Conservation (phyloP, 2,888 invertebrate genomes). For the Megastigmus dorsalis region DNA sequence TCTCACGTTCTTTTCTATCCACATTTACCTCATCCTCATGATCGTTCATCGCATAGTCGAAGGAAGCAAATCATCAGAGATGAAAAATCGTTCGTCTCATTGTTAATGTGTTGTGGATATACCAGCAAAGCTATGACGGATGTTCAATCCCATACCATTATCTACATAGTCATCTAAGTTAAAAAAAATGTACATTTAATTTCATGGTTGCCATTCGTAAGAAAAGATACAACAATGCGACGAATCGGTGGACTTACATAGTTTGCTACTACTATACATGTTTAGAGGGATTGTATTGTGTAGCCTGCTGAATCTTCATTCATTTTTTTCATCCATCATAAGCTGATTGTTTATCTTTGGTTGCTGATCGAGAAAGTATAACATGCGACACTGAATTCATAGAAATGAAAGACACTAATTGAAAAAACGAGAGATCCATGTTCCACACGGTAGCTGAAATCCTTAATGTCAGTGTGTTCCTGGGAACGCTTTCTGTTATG, state of each 20-base stretch:
- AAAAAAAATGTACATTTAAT: too few relatives aligned
- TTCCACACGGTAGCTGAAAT: slow-evolving; percentile 60
- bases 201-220: too few relatives aligned
- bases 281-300: slow-evolving; percentile 31
- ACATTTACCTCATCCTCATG: not conserved
- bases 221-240: slow-evolving; percentile 38
- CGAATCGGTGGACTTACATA: slow-evolving; percentile 29
- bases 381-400: slow-evolving; percentile 2
- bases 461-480: slow-evolving; percentile 59
- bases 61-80: not conserved
- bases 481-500: slow-evolving; percentile 63
- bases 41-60: slow-evolving; percentile 8
- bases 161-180: too few relatives aligned
- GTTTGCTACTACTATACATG: slow-evolving; percentile 29
- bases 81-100: slow-evolving; percentile 37
- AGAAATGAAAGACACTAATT: slow-evolving; percentile 4
- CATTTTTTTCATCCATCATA: slow-evolving; percentile 4
- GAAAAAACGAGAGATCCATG: slow-evolving; percentile 57
- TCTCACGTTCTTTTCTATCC: slow-evolving; percentile 1
- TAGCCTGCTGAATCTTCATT: slow-evolving; percentile 24
- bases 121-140: too few relatives aligned
- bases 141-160: too few relatives aligned
- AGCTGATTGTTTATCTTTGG: slow-evolving; percentile 12
- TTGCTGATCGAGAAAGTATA: slow-evolving; percentile 12
- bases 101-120: slow-evolving; percentile 5